Conservation (phyloP, 2,888 invertebrate genomes). For the Peribatodes rhomboidaria region DNA sequence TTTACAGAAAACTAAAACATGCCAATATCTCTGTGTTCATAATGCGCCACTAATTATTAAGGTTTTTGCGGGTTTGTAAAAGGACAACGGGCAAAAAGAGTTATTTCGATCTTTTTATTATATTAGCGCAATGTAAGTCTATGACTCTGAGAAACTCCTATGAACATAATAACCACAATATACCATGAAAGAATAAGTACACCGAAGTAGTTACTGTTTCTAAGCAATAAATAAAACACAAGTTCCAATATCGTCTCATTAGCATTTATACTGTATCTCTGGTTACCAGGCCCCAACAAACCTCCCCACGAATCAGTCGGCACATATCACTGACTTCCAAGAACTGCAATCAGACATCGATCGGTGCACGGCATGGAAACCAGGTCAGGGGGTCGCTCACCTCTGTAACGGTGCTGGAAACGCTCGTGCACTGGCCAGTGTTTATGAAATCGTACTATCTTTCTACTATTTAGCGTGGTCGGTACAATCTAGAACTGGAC, state of each 20-base stretch:
- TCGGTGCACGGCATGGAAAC: conserved; percentile 9
- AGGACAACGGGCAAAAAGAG: too few relatives aligned
- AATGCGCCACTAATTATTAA: too few relatives aligned
- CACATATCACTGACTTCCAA: conserved; percentile 8
- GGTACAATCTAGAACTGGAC: too few relatives aligned
- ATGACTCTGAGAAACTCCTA: too few relatives aligned
- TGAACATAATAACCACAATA: too few relatives aligned
- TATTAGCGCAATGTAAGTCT: too few relatives aligned
- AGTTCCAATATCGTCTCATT: background rate
- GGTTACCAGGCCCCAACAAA: conserved; percentile 12
- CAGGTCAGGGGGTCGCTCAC: conserved; percentile 15
- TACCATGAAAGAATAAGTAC: too few relatives aligned
- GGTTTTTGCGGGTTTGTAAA: too few relatives aligned
- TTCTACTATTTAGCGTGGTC: background rate
- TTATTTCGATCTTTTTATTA: too few relatives aligned
- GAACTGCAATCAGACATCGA: conserved; percentile 21
- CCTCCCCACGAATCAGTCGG: background rate
- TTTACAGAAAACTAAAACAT: too few relatives aligned
- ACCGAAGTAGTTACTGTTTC: too few relatives aligned
- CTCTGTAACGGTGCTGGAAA: background rate
- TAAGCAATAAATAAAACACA: background rate
- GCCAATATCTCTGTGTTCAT: too few relatives aligned
- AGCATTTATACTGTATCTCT: background rate
- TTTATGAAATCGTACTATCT: background rate
- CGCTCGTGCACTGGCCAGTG: background rate